These are phyloP conservation scores for Pterois miles DNA, from an alignment of 2,797 vertebrate species.

Conservation along the genomic window DNA sequence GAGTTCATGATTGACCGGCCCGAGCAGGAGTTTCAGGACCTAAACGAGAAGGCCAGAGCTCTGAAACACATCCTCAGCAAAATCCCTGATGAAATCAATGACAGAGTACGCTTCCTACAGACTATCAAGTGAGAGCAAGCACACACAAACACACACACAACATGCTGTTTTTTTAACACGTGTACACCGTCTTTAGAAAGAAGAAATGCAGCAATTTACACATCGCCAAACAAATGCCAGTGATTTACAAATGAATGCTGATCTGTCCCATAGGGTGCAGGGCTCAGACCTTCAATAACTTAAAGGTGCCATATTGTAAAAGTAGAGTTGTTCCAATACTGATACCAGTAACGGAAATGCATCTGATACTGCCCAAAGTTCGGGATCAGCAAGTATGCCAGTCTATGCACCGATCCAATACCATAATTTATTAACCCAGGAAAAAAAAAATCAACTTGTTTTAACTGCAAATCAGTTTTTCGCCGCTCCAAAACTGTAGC, in stretches of 20 bases:
- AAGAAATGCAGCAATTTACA: neutral
- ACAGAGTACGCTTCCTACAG: conserved; percentile 97
- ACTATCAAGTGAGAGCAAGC: conserved; percentile 94
- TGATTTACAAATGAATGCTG: neutral
- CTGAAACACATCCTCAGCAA: conserved; percentile 98
- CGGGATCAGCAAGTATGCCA: too few relatives aligned
- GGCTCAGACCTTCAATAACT: neutral
- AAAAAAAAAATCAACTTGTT: too few relatives aligned
- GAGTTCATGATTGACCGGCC: conserved; percentile 97
- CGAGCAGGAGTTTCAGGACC: conserved; percentile 95
- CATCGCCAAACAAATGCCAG: neutral
- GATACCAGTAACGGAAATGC: too few relatives aligned
- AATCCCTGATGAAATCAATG: conserved; percentile 98
- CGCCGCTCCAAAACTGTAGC: too few relatives aligned
- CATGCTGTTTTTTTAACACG: neutral
- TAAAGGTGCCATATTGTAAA: too few relatives aligned
- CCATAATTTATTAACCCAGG: too few relatives aligned
- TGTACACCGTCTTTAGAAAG: neutral
- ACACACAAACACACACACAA: neutral
- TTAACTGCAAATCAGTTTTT: too few relatives aligned
- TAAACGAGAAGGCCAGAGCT: conserved; percentile 96
- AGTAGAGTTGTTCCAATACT: too few relatives aligned
- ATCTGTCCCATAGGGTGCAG: neutral
- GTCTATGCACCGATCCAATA: too few relatives aligned
- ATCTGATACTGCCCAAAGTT: too few relatives aligned